Evolutionary conservation across 2,888 invertebrate species (phyloP).

Genomic region (Heliconius ismenius): DNA sequence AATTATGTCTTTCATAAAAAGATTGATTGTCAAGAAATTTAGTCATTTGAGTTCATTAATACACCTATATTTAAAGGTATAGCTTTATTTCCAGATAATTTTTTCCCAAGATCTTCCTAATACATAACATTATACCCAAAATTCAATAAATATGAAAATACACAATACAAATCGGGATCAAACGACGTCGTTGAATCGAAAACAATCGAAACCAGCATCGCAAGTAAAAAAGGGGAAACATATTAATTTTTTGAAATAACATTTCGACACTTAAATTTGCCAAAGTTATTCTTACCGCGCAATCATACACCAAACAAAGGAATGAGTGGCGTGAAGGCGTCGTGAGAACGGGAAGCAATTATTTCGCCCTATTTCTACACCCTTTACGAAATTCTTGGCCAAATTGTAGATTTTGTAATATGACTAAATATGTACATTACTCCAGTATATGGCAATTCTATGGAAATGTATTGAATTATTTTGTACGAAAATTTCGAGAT

Average conservation of each 20-base stretch:
- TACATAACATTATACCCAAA: not conserved
- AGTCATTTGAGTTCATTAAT: too few relatives aligned
- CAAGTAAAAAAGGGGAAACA: not conserved
- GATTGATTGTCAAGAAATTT: too few relatives aligned
- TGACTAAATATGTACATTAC: not conserved
- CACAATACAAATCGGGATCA: not conserved
- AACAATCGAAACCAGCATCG: not conserved
- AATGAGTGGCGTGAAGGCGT: slow-evolving; percentile 25
- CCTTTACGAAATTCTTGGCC: slow-evolving; percentile 22
- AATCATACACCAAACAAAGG: slow-evolving; percentile 22
- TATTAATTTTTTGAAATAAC: not conserved
- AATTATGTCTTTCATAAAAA: too few relatives aligned
- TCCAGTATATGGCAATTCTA: not conserved
- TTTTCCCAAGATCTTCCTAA: not conserved
- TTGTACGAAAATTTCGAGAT: too few relatives aligned
- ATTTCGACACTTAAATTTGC: slow-evolving; percentile 1
- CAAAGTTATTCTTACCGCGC: slow-evolving; percentile 19
- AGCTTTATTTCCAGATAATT: not conserved
- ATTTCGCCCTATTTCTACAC: slow-evolving; percentile 20
- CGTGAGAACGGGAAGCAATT: slow-evolving; percentile 19
- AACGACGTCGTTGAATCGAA: not conserved
- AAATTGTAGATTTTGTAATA: slow-evolving; percentile 18
- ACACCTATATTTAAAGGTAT: too few relatives aligned
- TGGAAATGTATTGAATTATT: too few relatives aligned
- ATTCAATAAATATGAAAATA: slow-evolving; percentile 4